A percentile compares a stretch with the other conserved stretches of the same genome.
Conservation (phyloP, 2,797 vertebrate genomes). For the Setipinna tenuifilis region DNA sequence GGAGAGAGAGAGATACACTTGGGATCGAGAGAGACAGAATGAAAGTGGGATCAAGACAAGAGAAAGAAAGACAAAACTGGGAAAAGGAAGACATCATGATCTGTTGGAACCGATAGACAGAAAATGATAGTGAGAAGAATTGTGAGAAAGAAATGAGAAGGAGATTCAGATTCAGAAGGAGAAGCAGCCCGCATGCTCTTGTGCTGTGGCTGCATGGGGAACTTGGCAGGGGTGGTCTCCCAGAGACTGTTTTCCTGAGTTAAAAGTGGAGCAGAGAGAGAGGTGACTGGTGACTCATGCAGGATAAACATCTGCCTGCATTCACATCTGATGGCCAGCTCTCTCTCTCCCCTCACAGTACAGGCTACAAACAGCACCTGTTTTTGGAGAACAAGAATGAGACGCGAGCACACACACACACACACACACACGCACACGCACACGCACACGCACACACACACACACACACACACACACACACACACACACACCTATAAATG, state of each 20-base stretch:
- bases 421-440: neutral
- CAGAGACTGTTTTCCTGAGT: neutral
- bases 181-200: neutral
- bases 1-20: neutral
- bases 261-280: neutral
- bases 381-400: neutral
- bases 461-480: slow-evolving; percentile 23
- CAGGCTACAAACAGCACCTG: neutral
- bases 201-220: neutral
- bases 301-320: slow-evolving; percentile 1
- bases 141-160: no score
- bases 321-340: neutral
- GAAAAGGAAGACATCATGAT: no score
- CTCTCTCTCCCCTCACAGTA: neutral
- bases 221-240: neutral
- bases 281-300: neutral
- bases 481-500: no score
- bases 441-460: neutral
- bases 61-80: slow-evolving; percentile 31
- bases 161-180: neutral
- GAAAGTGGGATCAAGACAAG: neutral
- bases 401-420: neutral
- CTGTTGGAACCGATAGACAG: no score
- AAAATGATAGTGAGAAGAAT: neutral
- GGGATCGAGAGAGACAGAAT: neutral